Evolutionary conservation across 1,140 invertebrate species (phyloP), one percentile per base, ranked within the genome.

Genomic region (Lerema accius): DNA sequence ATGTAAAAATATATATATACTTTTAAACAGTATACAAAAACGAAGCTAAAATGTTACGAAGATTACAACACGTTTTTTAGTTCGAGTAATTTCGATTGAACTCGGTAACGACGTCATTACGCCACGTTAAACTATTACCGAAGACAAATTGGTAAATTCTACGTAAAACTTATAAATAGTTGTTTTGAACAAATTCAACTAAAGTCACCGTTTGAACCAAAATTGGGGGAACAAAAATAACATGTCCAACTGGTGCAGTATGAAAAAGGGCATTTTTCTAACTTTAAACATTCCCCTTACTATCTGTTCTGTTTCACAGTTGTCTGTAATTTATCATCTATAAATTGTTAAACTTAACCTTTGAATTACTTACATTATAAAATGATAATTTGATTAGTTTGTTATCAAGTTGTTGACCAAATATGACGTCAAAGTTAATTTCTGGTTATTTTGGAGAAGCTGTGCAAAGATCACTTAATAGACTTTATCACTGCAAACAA

Each of bases 171-270:
- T 67, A 66, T 67, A 71, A 45, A 66, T 67, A 73, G 77, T 73
- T 63, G 65, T 65, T 51, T 42, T 23, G n/a, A 35, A 40, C 42
- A 59, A 58, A 62, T 70, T 73, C 39, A 65, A 63, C 67, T 62
- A 48, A 71, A 67, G 69, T 73, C 65, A 69, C 72, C 71, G 69
- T 69, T 76, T 80, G 77, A 74, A 73, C 77, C 66, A 75, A 72
- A 73, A 82, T 80, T 76, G 76, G 79, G 63, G 39, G 40, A 58
- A 65, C 73, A 48, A 65, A 65, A 68, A 62, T 72, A 63, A 67
- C 64, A 65, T 67, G 63, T 63, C 65, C 64, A 78, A 59, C 14
- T 17, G 62, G 42, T 58, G 49, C 46, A 62, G 14, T 16, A 55
- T 32, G 49, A 13, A 49, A 32, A 49, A 32, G 46, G 26, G 13